Base-by-base conservation (phyloP, 2,113 vertebrate genomes). In the Trematomus loennbergii region DNA sequence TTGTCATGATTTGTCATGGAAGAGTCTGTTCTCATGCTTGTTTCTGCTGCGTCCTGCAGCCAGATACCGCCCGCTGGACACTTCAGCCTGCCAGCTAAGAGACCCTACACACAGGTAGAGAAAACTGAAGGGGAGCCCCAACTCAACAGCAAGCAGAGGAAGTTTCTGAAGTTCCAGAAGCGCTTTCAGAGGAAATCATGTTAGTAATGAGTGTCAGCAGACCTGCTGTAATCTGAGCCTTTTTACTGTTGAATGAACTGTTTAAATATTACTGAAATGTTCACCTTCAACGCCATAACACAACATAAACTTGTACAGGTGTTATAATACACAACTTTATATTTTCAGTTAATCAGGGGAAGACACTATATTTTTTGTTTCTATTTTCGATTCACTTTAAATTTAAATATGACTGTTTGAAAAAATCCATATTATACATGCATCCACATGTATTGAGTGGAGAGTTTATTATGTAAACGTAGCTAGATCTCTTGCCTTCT, bases 141-240 rank as follows among this genome's bases (percentile, higher is more conserved):
- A 2, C 95, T 96, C 82, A 97, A 96, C 93, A 91, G 85, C 85
- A 98, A 97, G 69, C 97, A 97, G 93, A 97, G 96, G 85, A 97
- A 97, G 92, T 85, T 85, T 66, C 87, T 88, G 17, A 98, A 98
- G 93, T 96, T 98, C 88, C 97, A 97, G 86, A 98, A 97, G 52
- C 87, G 86, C 43, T 93, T 93, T 76, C 90, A 90, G 66, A 90
- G 82, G 77, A 93, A 92, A 73, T 90, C 87, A 74, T 86, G 91
- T 92, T 18, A 89, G 90, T 86, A 78, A 18, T 40, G n/a, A 76
- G 17, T 12, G n/a, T 67, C 17, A 10, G 52, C 68, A 20, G 22
- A 5, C 3, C 43, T 22, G 15, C 2, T 62, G 5, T 57, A 10
- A 20, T 5, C 71, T 15, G 49, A 66, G 45, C 5, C 3, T 57